Base-by-base conservation (phyloP, 2,888 invertebrate genomes). In the Eurois occulta region DNA sequence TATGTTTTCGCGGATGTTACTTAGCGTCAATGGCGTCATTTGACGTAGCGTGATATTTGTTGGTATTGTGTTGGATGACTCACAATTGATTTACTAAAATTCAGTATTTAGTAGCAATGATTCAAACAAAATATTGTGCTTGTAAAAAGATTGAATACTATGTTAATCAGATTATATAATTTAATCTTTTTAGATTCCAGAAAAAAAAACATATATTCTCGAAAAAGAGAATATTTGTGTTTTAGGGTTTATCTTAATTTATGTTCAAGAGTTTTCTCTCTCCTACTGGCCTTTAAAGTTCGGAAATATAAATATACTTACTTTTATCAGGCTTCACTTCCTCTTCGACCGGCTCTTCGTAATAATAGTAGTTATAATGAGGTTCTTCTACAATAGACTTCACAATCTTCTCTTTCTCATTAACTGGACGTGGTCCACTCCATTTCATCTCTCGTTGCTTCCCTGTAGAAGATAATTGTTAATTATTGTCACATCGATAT, bases 381-480 rank as follows among this genome's bases (percentile, higher is more conserved):
- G 28, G 43, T 52, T 35, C 7, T 35, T 43, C 55, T 65, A 21
- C 16, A 66, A 72, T 7, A 21, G 69, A 69, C 58, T 16, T 16
- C 16, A 18, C n/a, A 43, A 69, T 28, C 24, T 48, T 62, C 24
- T 64, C 10, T 13, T 64, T 73, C 3, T 67, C 35, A 52, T 69
- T 28, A 48, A 71, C 18, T 28, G 21, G 21, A 7, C 70, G 74
- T 3, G 82, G 83, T 41, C 73, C 83, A 32, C 28, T 65, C 82
- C 83, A 78, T 43, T 82, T 74, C 3, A 13, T 16, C 0, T 74
- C 78, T 35, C 70, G 32, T 60, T 78, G 71, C 13, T 65, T 77
- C 82, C 83, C 82, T 82, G 82, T 43, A 60, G 48, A 76, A 55
- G 10, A 21, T 24, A 43, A 43, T 52, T 24, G 5, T 43, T 41